phyloP scores from a whole-genome alignment of 2,797 vertebrate species.

The Distichodus sexfasciatus region DNA sequence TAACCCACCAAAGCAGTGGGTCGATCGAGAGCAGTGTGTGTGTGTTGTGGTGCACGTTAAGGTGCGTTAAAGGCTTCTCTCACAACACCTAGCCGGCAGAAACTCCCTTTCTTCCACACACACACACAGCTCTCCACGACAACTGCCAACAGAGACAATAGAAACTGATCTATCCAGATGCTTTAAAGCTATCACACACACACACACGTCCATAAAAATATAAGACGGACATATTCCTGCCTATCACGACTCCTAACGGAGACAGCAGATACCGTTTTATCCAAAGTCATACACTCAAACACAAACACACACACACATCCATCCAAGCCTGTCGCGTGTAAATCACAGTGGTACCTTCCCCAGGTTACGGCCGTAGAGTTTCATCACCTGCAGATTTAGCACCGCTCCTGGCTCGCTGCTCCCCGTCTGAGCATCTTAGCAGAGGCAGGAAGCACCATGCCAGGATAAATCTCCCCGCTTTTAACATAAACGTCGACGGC shows the following conservation, averaged over 20 bases:
- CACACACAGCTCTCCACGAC: too few species aligned
- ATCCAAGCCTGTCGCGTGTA: slow-evolving; percentile 48
- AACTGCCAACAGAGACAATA: too few species aligned
- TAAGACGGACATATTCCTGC: slow-evolving; percentile 19
- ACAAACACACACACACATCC: slow-evolving; percentile 1
- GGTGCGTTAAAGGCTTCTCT: too few species aligned
- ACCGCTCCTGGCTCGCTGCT: slow-evolving; percentile 17
- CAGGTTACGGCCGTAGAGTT: slow-evolving; percentile 51
- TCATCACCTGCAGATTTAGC: slow-evolving; percentile 51
- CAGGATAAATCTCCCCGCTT: slow-evolving; percentile 55
- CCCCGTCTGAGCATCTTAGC: slow-evolving; percentile 48
- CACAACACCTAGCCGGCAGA: too few species aligned
- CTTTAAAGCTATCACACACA: too few species aligned
- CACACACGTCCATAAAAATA: slow-evolving; percentile 1
- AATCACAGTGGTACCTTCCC: slow-evolving; percentile 58
- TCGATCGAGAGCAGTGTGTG: too few species aligned
- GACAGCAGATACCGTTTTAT: slow-evolving; percentile 4
- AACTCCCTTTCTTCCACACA: too few species aligned
- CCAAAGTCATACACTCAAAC: slow-evolving; percentile 5
- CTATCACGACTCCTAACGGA: slow-evolving; percentile 21
- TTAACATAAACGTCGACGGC: slow-evolving; percentile 60
- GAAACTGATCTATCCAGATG: too few species aligned
- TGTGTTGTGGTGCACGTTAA: too few species aligned
- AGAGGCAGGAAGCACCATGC: slow-evolving; percentile 39
- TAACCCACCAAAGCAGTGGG: too few species aligned